These are phyloP conservation scores for Zaprionus ornatus DNA, from an alignment of 1,140 invertebrate genomes.

Conservation along the genomic window DNA sequence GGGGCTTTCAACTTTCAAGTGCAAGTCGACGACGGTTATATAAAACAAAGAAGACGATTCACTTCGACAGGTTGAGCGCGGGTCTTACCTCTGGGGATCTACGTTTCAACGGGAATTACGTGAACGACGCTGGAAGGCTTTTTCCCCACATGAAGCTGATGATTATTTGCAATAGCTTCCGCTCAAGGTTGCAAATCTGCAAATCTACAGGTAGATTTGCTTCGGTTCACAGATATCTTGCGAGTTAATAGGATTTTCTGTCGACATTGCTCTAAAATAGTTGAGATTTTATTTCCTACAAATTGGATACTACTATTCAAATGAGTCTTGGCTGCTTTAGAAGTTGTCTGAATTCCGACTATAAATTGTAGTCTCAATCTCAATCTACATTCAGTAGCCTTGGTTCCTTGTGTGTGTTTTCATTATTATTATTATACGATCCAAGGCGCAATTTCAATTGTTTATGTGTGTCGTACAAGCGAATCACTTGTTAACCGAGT, in stretches of 20 bases:
- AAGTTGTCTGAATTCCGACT: neutral
- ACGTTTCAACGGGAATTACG: neutral
- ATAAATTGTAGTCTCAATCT: neutral
- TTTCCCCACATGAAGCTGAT: neutral
- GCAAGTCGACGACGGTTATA: conserved; percentile 38
- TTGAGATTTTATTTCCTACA: neutral
- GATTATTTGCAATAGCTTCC: conserved; percentile 1
- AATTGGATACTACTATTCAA: neutral
- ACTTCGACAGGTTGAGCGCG: neutral
- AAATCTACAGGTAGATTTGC: neutral
- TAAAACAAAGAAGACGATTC: conserved; percentile 26
- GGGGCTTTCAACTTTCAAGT: conserved; percentile 32
- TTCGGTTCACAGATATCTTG: neutral
- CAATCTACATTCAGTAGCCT: conserved; percentile 1
- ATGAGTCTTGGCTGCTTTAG: neutral
- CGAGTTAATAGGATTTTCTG: neutral
- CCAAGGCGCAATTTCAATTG: conserved; percentile 12
- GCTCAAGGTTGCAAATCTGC: neutral
- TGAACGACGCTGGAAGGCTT: neutral
- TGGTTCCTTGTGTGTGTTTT: neutral
- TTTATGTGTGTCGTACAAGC: conserved; percentile 7
- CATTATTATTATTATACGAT: neutral
- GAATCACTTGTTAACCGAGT: conserved; percentile 19
- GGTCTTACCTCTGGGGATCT: neutral
- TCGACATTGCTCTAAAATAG: neutral